These are phyloP conservation scores for Heterochromis multidens DNA, from an alignment of 2,113 vertebrate species.

Conservation along the genomic window DNA sequence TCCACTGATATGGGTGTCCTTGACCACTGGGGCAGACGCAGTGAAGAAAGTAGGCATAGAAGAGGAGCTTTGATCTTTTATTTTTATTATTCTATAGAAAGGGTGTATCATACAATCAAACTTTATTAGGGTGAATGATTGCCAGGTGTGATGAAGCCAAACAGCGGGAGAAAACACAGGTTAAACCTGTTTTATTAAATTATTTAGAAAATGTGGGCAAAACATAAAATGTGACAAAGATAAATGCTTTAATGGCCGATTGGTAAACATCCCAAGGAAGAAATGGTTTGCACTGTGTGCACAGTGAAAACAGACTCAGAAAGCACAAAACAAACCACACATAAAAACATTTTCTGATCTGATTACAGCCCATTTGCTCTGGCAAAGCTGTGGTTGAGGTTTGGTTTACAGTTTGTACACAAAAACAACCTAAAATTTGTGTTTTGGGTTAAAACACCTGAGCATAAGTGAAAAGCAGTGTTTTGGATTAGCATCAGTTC, in stretches of 20 bases:
- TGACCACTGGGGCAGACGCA: constrained; percentile 70
- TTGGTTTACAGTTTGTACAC: not conserved
- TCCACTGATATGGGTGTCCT: constrained; percentile 75
- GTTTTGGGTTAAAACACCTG: not conserved
- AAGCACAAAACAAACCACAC: not conserved
- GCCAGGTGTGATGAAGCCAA: not conserved
- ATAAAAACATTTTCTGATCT: not conserved
- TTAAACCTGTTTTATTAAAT: not conserved
- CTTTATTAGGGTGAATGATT: not conserved
- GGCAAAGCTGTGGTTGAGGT: not conserved
- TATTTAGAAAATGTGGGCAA: not conserved
- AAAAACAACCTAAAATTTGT: not conserved
- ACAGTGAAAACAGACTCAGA: not conserved
- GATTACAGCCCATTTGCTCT: not conserved
- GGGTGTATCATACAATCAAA: not conserved
- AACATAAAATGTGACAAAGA: not conserved
- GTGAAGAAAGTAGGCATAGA: constrained; percentile 10
- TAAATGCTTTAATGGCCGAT: not conserved
- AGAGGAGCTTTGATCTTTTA: not conserved
- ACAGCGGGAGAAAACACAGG: not conserved
- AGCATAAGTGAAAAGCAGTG: not conserved
- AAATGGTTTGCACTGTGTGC: not conserved
- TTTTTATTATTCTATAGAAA: not conserved
- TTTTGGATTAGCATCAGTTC: not conserved
- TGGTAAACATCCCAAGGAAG: not conserved